A percentile compares a stretch with the other conserved stretches of the same genome.
Conservation (phyloP, 2,113 vertebrate genomes). For the human region DNA sequence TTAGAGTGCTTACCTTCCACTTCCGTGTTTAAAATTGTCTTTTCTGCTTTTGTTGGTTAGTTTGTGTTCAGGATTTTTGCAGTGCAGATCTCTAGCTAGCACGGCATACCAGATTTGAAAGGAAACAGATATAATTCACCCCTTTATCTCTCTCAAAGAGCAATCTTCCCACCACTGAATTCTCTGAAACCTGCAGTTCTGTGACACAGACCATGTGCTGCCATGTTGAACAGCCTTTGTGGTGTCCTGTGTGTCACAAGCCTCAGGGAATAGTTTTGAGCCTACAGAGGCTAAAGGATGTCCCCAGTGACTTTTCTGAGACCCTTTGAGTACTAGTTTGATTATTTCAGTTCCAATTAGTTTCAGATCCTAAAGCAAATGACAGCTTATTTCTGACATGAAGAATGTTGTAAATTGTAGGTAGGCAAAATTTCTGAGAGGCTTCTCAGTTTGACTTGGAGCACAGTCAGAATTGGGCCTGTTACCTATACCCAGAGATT, state of each 20-base stretch:
- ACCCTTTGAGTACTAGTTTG: neutral
- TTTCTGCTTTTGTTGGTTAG: neutral
- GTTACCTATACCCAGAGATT: neutral
- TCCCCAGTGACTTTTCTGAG: neutral
- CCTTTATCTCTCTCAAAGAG: constrained; percentile 9
- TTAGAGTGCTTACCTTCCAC: neutral
- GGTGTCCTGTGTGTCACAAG: neutral
- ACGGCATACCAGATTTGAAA: constrained; percentile 18
- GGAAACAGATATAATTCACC: neutral
- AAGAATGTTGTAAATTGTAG: constrained; percentile 21
- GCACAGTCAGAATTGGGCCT: neutral
- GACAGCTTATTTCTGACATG: constrained; percentile 28
- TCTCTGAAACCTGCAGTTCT: neutral
- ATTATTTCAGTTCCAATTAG: constrained; percentile 10
- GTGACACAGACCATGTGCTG: neutral
- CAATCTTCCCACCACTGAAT: neutral
- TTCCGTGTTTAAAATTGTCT: neutral
- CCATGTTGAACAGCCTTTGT: neutral
- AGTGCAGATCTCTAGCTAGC: constrained; percentile 33
- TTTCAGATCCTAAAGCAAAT: constrained; percentile 39
- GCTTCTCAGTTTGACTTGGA: neutral
- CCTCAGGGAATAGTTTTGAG: constrained; percentile 2
- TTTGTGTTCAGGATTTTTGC: constrained; percentile 16
- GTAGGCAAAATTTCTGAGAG: neutral
- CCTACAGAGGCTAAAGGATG: neutral